phyloP scores from a whole-genome alignment of 2,888 invertebrate species.

The Ectemnius continuus region DNA sequence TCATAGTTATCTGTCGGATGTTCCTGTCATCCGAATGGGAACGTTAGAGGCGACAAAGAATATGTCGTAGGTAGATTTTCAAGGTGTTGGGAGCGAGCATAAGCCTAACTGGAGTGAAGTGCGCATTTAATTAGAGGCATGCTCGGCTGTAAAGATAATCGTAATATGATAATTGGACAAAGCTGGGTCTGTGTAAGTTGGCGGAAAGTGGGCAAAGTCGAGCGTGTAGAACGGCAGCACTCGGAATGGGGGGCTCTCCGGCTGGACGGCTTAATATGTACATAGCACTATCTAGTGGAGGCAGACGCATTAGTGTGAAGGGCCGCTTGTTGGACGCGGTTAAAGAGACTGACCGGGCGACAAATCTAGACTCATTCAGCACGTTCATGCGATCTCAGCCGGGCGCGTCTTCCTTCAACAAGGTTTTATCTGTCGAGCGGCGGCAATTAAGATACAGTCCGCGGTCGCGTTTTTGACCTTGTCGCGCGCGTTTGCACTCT shows the following conservation, averaged over 20 bases:
- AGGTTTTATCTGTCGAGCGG: conserved; percentile 18
- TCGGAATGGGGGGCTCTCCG: too few relatives aligned
- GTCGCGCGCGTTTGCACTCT: neutral
- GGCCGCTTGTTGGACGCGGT: conserved; percentile 22
- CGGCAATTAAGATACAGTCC: conserved; percentile 50
- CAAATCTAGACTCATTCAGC: conserved; percentile 3
- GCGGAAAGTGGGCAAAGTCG: conserved; percentile 35
- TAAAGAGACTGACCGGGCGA: conserved; percentile 14
- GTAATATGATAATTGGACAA: conserved; percentile 70
- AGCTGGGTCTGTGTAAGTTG: conserved; percentile 33
- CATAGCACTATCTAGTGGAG: too few relatives aligned
- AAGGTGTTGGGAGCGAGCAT: conserved; percentile 53
- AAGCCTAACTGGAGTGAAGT: conserved; percentile 45
- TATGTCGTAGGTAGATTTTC: conserved; percentile 28
- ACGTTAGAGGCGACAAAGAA: conserved; percentile 8
- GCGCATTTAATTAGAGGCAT: conserved; percentile 66
- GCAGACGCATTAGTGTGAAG: conserved; percentile 16
- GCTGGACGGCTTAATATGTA: too few relatives aligned
- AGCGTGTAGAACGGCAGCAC: too few relatives aligned
- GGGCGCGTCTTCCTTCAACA: neutral
- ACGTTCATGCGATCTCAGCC: neutral
- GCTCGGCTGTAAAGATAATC: conserved; percentile 66
- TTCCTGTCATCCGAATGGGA: neutral
- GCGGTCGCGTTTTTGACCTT: conserved; percentile 18
- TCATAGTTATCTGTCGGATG: neutral